These are phyloP conservation scores for Actinia equina DNA, from an alignment of 64 coral and sea anemone species.

Conservation along the genomic window DNA sequence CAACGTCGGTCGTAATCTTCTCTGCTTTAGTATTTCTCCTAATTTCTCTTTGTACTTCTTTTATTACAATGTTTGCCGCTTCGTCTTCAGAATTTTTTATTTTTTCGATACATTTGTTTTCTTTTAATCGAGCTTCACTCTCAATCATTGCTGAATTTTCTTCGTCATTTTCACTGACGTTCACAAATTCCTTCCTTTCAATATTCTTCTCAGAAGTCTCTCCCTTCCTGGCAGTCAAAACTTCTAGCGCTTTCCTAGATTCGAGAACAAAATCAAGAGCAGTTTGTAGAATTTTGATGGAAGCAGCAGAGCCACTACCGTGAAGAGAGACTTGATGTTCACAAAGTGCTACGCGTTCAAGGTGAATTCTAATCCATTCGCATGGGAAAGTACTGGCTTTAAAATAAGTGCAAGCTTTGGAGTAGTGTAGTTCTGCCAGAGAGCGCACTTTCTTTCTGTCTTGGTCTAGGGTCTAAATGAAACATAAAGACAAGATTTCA, in stretches of 20 bases:
- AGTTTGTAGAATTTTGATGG: constrained; percentile 48
- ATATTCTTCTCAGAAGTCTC: background rate
- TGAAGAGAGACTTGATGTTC: constrained; percentile 60
- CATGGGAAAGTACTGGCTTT: constrained; percentile 41
- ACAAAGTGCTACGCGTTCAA: constrained; percentile 92
- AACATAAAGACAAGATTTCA: too few relatives aligned
- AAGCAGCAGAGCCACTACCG: constrained; percentile 28
- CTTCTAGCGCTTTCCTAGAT: constrained; percentile 32
- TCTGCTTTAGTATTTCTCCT: background rate
- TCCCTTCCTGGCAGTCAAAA: background rate
- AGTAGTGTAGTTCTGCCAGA: constrained; percentile 89
- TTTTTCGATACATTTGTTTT: background rate
- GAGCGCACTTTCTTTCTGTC: constrained; percentile 73
- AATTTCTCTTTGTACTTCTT: background rate
- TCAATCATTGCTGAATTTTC: background rate
- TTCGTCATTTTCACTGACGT: background rate
- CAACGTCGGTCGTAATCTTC: background rate
- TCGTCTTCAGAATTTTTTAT: background rate
- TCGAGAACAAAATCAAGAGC: constrained; percentile 60
- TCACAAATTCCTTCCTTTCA: background rate
- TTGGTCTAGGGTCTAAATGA: constrained; percentile 62
- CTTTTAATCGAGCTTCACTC: background rate
- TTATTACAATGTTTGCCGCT: background rate
- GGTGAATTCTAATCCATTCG: constrained; percentile 65
- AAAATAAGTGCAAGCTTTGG: constrained; percentile 59